Evolutionary conservation across 2,797 vertebrate species (phyloP).

Genomic region (Numenius phaeopus): DNA sequence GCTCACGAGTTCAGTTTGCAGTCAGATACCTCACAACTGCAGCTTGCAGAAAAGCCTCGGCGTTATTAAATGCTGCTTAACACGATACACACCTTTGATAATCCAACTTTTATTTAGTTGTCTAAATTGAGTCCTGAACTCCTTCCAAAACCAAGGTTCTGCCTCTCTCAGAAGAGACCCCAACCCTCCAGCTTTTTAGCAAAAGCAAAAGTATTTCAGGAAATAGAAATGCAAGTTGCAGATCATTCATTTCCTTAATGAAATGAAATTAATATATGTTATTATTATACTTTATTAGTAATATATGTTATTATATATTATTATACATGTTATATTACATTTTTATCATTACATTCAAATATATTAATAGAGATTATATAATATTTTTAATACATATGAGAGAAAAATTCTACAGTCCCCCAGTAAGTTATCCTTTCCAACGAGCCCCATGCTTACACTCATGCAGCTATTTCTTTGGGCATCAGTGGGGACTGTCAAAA

Average conservation of each 20-base stretch:
- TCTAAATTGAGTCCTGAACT: background rate
- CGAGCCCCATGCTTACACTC: background rate
- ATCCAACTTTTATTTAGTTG: background rate
- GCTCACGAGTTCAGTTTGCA: background rate
- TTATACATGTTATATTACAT: too few species aligned
- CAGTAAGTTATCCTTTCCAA: background rate
- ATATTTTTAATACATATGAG: background rate
- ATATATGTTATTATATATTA: too few species aligned
- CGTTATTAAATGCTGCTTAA: background rate
- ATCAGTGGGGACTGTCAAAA: background rate
- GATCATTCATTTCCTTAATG: background rate
- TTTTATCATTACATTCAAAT: background rate
- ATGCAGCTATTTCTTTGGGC: background rate
- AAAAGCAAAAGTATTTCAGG: background rate
- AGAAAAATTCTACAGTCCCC: background rate
- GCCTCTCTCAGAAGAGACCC: background rate
- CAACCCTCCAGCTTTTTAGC: background rate
- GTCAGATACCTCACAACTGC: background rate
- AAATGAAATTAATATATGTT: background rate
- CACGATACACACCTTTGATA: accelerated
- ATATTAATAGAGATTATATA: background rate
- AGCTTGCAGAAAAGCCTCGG: background rate
- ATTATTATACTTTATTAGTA: too few species aligned
- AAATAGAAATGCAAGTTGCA: background rate
- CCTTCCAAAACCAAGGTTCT: background rate